Percentiles rank a stretch among this genome's conserved stretches.
Conservation (phyloP, 2,113 vertebrate genomes). For the Elephantulus edwardii region DNA sequence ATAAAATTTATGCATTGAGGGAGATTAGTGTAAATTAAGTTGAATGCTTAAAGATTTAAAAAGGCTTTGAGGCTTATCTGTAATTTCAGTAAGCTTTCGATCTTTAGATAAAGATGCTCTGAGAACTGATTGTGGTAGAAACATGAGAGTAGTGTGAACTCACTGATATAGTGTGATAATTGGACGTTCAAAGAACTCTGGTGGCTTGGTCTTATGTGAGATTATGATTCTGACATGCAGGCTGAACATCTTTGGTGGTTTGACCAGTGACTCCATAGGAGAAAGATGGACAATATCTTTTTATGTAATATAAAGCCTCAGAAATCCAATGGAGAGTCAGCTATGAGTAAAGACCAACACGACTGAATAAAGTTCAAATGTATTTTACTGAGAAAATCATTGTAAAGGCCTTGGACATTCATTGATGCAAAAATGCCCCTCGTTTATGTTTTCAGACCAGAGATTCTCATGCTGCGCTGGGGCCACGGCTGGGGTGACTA, state of each 20-base stretch:
- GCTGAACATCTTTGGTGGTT: too few species aligned
- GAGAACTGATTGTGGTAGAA: background rate
- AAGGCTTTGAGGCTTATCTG: conserved; percentile 41
- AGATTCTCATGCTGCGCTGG: background rate
- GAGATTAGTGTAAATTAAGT: conserved; percentile 59
- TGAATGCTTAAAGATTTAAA: conserved; percentile 49
- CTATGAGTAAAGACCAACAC: too few species aligned
- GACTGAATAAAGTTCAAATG: conserved; percentile 68
- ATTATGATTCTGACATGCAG: too few species aligned
- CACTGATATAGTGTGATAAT: too few species aligned
- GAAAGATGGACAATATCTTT: too few species aligned
- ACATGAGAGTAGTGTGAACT: background rate
- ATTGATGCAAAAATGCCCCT: background rate
- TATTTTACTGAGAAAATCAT: conserved; percentile 66
- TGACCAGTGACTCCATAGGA: too few species aligned
- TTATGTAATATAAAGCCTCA: too few species aligned
- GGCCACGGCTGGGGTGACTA: background rate
- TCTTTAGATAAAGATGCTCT: background rate
- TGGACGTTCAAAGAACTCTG: too few species aligned
- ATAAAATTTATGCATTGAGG: conserved; percentile 17
- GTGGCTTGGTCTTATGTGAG: too few species aligned
- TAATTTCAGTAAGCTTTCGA: conserved; percentile 59
- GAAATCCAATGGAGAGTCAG: too few species aligned
- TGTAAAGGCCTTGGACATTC: conserved; percentile 18
- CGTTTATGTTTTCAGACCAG: background rate